Percentiles rank a stretch among this genome's conserved stretches.
Evolutionary conservation across 2,797 vertebrate genomes (phyloP).

Genomic region (Erpetoichthys calabaricus): DNA sequence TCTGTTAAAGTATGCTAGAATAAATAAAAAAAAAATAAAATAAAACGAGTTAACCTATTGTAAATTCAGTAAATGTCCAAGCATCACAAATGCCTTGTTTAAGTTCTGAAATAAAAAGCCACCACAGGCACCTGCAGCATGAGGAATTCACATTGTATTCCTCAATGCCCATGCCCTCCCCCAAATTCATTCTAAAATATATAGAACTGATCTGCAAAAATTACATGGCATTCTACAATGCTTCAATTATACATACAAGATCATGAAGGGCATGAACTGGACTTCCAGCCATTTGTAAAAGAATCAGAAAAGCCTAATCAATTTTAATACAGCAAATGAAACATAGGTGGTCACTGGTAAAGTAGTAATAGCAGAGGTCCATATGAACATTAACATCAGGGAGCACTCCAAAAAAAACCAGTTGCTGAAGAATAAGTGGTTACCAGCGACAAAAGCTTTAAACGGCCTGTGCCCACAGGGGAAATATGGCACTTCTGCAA

Average conservation of each 20-base stretch:
- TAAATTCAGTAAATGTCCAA: conserved; percentile 56
- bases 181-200: conserved; percentile 20
- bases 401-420: conserved; percentile 68
- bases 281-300: conserved; percentile 79
- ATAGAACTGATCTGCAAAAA: conserved; percentile 23
- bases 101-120: conserved; percentile 32
- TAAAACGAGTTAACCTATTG: conserved; percentile 57
- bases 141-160: conserved; percentile 12
- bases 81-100: conserved; percentile 57
- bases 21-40: conserved; percentile 72
- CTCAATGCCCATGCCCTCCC: conserved; percentile 29
- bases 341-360: conserved; percentile 68
- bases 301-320: conserved; percentile 83
- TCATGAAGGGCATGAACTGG: conserved; percentile 65
- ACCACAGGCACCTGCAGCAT: conserved; percentile 17
- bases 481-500: conserved; percentile 75
- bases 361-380: conserved; percentile 72
- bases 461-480: conserved; percentile 71
- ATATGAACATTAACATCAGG: conserved; percentile 65
- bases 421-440: conserved; percentile 69
- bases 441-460: conserved; percentile 75
- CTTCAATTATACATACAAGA: conserved; percentile 64
- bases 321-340: conserved; percentile 66
- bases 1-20: conserved; percentile 65
- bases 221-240: conserved; percentile 52